Conservation (phyloP, 2,113 vertebrate genomes). For the Brienomyrus longianalis region DNA sequence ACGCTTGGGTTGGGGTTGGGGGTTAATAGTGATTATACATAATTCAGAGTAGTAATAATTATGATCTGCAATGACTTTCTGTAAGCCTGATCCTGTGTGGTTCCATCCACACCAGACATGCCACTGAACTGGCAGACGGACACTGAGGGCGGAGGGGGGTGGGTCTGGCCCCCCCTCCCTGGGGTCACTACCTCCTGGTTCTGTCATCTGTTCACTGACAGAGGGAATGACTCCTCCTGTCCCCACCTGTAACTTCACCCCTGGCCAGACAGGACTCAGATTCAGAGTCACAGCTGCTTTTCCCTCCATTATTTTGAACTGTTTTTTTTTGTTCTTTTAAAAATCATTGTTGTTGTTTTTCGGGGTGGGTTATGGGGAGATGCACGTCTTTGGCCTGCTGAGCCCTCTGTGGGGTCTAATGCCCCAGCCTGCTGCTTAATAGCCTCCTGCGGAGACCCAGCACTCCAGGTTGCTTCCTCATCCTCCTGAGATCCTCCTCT, state of each 20-base stretch:
- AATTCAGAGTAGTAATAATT: conserved; percentile 8
- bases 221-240: not conserved
- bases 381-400: not conserved
- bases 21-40: not conserved
- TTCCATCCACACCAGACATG: not conserved
- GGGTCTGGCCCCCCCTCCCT: not conserved
- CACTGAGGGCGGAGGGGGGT: not conserved
- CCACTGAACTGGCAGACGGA: not conserved
- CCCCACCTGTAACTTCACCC: not conserved
- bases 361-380: not conserved
- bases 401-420: not conserved
- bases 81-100: not conserved
- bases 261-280: not conserved
- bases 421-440: not conserved
- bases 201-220: not conserved
- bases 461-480: not conserved
- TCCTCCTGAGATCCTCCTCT: not conserved
- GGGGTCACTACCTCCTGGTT: not conserved
- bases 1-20: conserved; percentile 1
- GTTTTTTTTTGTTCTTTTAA: not conserved
- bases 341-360: not conserved
- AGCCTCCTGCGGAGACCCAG: not conserved
- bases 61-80: not conserved
- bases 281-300: not conserved
- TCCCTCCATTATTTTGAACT: conserved; percentile 6